Evolutionary conservation across 1,140 invertebrate species (phyloP).

Genomic region (Leptinotarsa lineolata): DNA sequence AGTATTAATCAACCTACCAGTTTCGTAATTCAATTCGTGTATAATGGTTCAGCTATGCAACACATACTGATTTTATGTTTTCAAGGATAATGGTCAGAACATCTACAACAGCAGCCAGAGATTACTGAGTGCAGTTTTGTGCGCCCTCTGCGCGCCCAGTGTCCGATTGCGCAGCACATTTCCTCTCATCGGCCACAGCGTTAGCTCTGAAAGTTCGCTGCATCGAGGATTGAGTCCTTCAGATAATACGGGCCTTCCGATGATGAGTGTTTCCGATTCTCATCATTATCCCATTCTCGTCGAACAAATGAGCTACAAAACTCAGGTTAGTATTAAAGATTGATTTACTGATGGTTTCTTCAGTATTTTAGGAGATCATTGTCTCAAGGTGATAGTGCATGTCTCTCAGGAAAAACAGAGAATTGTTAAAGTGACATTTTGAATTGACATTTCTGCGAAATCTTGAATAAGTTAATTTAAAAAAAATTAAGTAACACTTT

Average conservation of each 20-base stretch:
- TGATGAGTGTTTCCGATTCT: conserved; percentile 71
- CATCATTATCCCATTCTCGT: conserved; percentile 80
- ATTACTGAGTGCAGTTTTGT: conserved; percentile 78
- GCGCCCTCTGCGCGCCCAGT: conserved; percentile 77
- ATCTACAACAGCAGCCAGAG: conserved; percentile 62
- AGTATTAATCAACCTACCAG: no score
- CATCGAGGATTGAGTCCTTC: conserved; percentile 67
- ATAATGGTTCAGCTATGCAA: no score
- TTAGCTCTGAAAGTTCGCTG: conserved; percentile 59
- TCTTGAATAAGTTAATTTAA: no score
- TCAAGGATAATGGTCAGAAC: conserved; percentile 17
- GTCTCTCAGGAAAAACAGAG: no score
- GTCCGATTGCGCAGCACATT: conserved; percentile 79
- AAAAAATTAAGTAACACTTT: no score
- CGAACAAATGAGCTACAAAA: conserved; percentile 79
- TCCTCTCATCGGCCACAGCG: conserved; percentile 65
- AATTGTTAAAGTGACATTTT: no score
- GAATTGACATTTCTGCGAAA: no score
- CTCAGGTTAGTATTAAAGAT: conserved; percentile 58
- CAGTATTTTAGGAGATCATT: no score
- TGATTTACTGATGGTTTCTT: no score
- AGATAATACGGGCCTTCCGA: conserved; percentile 70
- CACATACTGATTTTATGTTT: not conserved
- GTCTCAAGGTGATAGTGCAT: no score
- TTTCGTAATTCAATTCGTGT: no score